Base-by-base conservation (phyloP, 2,797 vertebrate genomes). In the Channallabes apus region DNA sequence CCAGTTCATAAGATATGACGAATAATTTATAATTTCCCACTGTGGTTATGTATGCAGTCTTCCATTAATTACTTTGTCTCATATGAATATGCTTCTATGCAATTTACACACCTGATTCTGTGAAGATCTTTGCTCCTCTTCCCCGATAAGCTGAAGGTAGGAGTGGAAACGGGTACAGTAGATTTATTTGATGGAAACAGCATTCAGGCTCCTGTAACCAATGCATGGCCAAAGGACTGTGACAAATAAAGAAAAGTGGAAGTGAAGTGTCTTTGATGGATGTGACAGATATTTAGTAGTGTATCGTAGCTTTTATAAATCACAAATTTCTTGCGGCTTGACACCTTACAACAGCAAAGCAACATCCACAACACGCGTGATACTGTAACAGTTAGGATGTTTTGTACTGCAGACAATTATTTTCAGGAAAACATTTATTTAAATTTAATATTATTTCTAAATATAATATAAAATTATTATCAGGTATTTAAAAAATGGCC, bases 201-300 rank as follows among this genome's bases (percentile, higher is more conserved):
- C 6, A 65, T 80, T 65, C 77, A 51, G 62, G n/a, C 3, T 22
- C 18, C 9, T 54, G 46, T 81, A 54, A 54, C 22, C 7, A 64
- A 32, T 29, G 8, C 5, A 32, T 15, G 18, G 27, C n/a, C 61
- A 32, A 67, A 35, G 46, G 46, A 35, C 64, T 56, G 24, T 81
- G 80, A 82, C 64, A 56, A 82, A 82, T 82, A 46, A 82, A 68
- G 46, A 82, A 24, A 3, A 82, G 27, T 67, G 64, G n/a, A 56
- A 18, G 46, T 82, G 59, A 46, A 80, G 27, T 80, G 38, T 80
- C 61, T 27, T 22, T 68, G n/a, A 68, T 24, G 12, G 27, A 81
- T 68, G 4, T 81, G 46, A 67, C 46, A 80, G 61, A 11, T 51
- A 80, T 6, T n/a, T 73, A 76, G 27, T 9, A 58, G 17, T 3